A percentile compares a stretch with the other conserved stretches of the same genome.
phyloP scores from a whole-genome alignment of 2,888 invertebrate genomes.

The Protodeltote pygarga region DNA sequence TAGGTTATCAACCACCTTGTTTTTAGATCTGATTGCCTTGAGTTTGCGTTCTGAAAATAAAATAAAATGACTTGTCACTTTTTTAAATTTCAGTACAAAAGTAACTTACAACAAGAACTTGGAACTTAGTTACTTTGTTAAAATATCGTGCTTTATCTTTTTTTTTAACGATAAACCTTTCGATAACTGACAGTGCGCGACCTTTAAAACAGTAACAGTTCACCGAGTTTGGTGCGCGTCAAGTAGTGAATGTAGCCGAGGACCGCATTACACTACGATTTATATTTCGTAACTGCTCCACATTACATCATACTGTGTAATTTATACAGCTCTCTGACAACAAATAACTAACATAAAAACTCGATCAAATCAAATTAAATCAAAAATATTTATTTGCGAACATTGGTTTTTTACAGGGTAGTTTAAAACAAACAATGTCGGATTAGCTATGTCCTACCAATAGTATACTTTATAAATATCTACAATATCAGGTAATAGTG shows the following conservation, averaged over 20 bases:
- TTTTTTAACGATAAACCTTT: neutral
- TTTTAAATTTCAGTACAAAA: neutral
- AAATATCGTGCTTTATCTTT: too few species aligned
- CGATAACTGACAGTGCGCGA: constrained; percentile 3
- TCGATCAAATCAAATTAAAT: constrained; percentile 25
- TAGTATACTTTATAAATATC: too few species aligned
- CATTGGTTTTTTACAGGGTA: too few species aligned
- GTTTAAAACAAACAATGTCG: too few species aligned
- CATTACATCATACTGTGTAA: constrained; percentile 32
- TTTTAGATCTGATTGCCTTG: constrained; percentile 74
- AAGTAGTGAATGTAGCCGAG: constrained; percentile 30
- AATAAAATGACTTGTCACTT: neutral
- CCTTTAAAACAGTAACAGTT: constrained; percentile 22
- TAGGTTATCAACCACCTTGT: constrained; percentile 87
- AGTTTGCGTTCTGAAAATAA: constrained; percentile 75
- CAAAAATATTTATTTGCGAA: too few species aligned
- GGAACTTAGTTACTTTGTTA: neutral
- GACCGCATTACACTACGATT: constrained; percentile 8
- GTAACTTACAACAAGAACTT: constrained; percentile 1
- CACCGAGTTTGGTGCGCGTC: constrained; percentile 4
- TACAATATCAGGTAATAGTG: too few species aligned
- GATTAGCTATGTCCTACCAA: too few species aligned
- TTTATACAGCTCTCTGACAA: constrained; percentile 11
- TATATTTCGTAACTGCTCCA: constrained; percentile 30
- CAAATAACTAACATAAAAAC: constrained; percentile 17